Percentiles rank a stretch among this genome's conserved stretches.
These are phyloP conservation scores for Irena cyanogastra DNA, from an alignment of 2,113 vertebrate genomes.

Conservation along the genomic window DNA sequence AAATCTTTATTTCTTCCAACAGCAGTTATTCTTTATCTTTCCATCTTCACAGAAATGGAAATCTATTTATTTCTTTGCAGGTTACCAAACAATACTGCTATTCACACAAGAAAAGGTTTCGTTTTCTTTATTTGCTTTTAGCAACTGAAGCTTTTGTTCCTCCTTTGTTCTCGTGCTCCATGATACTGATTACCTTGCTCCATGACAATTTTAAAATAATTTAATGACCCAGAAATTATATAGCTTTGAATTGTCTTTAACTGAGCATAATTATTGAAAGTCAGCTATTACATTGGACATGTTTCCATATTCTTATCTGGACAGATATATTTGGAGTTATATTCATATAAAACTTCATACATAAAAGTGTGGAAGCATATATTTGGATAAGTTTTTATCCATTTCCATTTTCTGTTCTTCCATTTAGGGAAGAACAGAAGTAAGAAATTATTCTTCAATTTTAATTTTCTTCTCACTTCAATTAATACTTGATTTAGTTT, in stretches of 20 bases:
- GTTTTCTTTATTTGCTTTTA: neutral
- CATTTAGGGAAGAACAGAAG: neutral
- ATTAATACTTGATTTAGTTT: neutral
- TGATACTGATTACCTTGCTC: neutral
- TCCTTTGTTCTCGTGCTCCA: neutral
- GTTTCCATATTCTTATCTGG: neutral
- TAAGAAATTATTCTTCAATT: neutral
- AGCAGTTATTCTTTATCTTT: neutral
- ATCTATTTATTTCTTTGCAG: neutral
- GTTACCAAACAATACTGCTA: neutral
- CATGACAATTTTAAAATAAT: neutral
- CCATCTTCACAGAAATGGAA: neutral
- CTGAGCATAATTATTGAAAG: neutral
- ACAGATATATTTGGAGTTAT: neutral
- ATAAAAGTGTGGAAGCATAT: neutral
- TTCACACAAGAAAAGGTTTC: neutral
- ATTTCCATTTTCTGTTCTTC: too few relatives aligned
- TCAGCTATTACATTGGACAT: neutral
- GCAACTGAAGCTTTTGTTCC: neutral
- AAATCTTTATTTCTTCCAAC: neutral
- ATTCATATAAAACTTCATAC: neutral
- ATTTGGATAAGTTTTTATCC: neutral
- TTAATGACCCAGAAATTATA: neutral
- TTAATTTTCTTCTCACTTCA: neutral
- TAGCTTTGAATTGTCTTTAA: neutral